Evolutionary conservation across 2,888 invertebrate genomes (phyloP).

Genomic region (Coleophora deauratella): DNA sequence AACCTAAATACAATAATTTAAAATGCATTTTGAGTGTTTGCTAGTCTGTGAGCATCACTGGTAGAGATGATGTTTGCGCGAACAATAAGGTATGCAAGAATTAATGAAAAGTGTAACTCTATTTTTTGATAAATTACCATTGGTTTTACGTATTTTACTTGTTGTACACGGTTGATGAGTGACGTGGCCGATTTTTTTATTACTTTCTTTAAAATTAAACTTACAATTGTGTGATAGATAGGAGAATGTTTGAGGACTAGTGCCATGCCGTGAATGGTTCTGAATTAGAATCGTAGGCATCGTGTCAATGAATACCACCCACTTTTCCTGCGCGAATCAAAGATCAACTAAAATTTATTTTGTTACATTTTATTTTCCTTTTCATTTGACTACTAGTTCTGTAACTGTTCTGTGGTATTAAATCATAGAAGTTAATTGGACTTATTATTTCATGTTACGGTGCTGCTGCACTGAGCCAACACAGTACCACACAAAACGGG

Average conservation of each 20-base stretch:
- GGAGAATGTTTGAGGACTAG: slow-evolving; percentile 71
- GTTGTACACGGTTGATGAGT: slow-evolving; percentile 13
- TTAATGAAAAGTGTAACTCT: slow-evolving; percentile 42
- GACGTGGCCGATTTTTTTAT: too few species aligned
- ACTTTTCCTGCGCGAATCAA: slow-evolving; percentile 65
- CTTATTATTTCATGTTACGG: slow-evolving; percentile 20
- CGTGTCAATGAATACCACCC: slow-evolving; percentile 71
- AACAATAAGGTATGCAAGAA: slow-evolving; percentile 58
- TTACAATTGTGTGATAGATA: slow-evolving; percentile 60
- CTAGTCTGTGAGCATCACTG: slow-evolving; percentile 73
- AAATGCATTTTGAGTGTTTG: slow-evolving; percentile 47
- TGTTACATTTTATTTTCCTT: slow-evolving; percentile 55
- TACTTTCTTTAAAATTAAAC: too few species aligned
- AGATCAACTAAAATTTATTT: slow-evolving; percentile 52
- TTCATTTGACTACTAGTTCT: slow-evolving; percentile 48
- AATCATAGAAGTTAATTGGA: slow-evolving; percentile 47
- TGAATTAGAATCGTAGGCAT: slow-evolving; percentile 71
- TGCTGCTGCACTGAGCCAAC: too few species aligned
- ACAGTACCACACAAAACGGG: too few species aligned
- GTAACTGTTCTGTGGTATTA: slow-evolving; percentile 66
- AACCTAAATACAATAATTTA: too few species aligned
- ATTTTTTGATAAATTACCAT: slow-evolving; percentile 26
- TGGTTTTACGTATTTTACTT: slow-evolving; percentile 21
- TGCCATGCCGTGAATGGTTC: slow-evolving; percentile 75
- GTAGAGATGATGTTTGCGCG: slow-evolving; percentile 70